phyloP scores from a whole-genome alignment of 2,797 vertebrate genomes.

The Sardinella longiceps region DNA sequence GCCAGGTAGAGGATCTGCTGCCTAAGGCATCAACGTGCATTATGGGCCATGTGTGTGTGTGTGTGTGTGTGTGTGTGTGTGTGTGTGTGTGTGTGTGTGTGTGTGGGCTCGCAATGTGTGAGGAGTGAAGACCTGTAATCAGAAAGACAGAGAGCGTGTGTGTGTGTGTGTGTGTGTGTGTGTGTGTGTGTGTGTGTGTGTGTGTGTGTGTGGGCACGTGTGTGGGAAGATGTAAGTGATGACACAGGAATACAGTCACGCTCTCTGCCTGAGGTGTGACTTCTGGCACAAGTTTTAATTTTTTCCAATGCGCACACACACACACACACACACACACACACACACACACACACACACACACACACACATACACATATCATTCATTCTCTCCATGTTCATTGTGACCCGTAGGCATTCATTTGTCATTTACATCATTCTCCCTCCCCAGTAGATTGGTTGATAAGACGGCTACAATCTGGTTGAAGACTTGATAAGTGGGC shows the following conservation, averaged over 20 bases:
- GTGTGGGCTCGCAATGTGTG: background rate
- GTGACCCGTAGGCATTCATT: background rate
- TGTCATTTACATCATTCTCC: background rate
- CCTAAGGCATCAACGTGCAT: background rate
- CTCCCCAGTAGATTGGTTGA: background rate
- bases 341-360: background rate
- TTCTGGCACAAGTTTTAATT: background rate
- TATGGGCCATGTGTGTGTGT: background rate
- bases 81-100: background rate
- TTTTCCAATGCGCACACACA: background rate
- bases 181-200: background rate
- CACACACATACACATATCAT: background rate
- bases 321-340: background rate
- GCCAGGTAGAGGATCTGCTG: background rate
- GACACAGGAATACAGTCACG: background rate
- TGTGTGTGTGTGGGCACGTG: background rate
- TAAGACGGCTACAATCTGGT: background rate
- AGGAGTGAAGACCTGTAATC: no score
- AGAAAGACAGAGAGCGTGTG: no score
- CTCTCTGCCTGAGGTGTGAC: background rate
- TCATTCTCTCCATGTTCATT: background rate
- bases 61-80: background rate
- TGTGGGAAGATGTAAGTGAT: background rate
- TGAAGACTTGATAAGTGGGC: no score
- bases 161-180: slow-evolving; percentile 3